Conservation (phyloP, 2,888 invertebrate species). For the Sinelater perroti region DNA sequence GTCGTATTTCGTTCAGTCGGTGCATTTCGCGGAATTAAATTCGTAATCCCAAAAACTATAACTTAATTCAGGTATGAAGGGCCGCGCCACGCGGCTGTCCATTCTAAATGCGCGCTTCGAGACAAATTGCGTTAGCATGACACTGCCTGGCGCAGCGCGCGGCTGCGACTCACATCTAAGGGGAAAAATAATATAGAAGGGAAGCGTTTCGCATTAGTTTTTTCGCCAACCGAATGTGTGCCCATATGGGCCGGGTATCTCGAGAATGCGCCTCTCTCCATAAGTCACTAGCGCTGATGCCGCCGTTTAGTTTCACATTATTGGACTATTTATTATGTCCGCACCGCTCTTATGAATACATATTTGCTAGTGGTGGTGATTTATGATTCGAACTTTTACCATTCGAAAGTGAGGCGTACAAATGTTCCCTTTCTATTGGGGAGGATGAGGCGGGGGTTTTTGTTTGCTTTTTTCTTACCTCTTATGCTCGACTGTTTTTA, state of each 20-base stretch:
- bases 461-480: not conserved
- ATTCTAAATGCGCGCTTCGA: not conserved
- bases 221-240: slow-evolving; percentile 14
- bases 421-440: slow-evolving; percentile 4
- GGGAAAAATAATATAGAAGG: slow-evolving; percentile 9
- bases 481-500: not conserved
- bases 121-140: slow-evolving; percentile 6
- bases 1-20: too few relatives aligned
- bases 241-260: slow-evolving; percentile 7
- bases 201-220: slow-evolving; percentile 12
- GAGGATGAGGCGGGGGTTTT: too few relatives aligned
- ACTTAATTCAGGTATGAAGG: too few relatives aligned
- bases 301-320: slow-evolving; percentile 42
- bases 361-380: slow-evolving; percentile 29
- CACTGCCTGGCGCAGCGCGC: not conserved
- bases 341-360: slow-evolving; percentile 42
- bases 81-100: too few relatives aligned
- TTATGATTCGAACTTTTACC: slow-evolving; percentile 24
- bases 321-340: slow-evolving; percentile 43
- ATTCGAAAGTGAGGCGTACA: slow-evolving; percentile 11
- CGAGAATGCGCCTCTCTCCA: slow-evolving; percentile 23
- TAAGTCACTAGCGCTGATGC: slow-evolving; percentile 39
- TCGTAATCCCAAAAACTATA: too few relatives aligned
- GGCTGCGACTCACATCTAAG: not conserved
- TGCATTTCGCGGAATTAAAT: too few relatives aligned